These are phyloP conservation scores for Sparus aurata DNA, from an alignment of 2,797 vertebrate genomes.

Conservation along the genomic window DNA sequence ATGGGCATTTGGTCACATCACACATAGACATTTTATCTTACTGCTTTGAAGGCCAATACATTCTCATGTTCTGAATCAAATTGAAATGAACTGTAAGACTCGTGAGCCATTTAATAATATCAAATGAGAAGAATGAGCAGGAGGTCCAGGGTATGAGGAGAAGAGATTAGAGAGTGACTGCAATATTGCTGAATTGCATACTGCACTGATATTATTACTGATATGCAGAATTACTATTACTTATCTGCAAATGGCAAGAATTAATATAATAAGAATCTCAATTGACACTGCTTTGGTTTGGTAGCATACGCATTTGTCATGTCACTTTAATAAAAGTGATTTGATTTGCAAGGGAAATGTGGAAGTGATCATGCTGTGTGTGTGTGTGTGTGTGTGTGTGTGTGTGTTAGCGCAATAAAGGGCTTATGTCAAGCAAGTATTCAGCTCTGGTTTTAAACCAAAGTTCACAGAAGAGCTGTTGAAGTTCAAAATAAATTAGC, in stretches of 20 bases:
- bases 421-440: neutral
- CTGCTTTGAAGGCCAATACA: conserved; percentile 18
- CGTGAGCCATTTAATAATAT: conserved; percentile 43
- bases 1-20: conserved; percentile 1
- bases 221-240: conserved; percentile 21
- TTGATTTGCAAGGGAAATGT: conserved; percentile 10
- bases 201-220: conserved; percentile 33
- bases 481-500: too few relatives aligned
- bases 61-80: conserved; percentile 35
- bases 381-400: neutral
- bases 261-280: conserved; percentile 36
- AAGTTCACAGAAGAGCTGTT: too few relatives aligned
- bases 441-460: neutral
- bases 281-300: conserved; percentile 10
- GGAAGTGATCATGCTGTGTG: neutral
- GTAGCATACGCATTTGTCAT: conserved; percentile 12
- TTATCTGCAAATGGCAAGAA: conserved; percentile 43
- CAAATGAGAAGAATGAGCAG: conserved; percentile 49
- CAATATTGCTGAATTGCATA: conserved; percentile 46
- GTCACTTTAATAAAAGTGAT: conserved; percentile 28
- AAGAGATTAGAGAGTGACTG: conserved; percentile 27
- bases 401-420: neutral
- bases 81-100: conserved; percentile 38
- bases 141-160: conserved; percentile 14
- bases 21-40: conserved; percentile 21